Base-by-base conservation (phyloP, 2,797 vertebrate genomes). In the Notamacropus eugenii region DNA sequence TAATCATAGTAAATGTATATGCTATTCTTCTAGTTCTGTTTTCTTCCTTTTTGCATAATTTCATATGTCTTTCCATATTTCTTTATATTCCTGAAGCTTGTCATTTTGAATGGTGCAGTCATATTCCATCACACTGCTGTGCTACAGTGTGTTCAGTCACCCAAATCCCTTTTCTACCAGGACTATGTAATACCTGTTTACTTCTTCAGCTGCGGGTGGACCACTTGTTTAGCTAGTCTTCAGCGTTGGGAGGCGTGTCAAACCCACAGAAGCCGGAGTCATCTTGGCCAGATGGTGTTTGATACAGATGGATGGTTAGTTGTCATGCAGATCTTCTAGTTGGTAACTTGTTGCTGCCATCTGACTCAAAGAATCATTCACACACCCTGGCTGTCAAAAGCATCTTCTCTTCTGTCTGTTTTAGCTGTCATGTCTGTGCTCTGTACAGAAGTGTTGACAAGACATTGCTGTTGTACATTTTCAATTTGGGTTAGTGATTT, bases 371-470 rank as follows among this genome's bases (percentile, higher is more conserved):
- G 98, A 99, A 99, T 99, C 98, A 98, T 98, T 99, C 98, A 98
- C 99, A 98, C 99, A 98, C 98, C 98, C 98, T 99, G 99, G 98
- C 98, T 99, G 99, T 99, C 99, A 99, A 99, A 99, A 99, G 98
- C 98, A 99, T 99, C 99, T 99, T 99, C 98, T 99, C 98, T 99
- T 98, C 99, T 99, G 98, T 99, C 99, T 99, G 98, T 99, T 99
- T 99, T 99, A 99, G 99, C 99, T 99, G 99, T 99, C 98, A 99
- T 99, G 98, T 99, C 98, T 99, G 98, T 99, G 98, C 99, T 99
- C 98, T 99, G 98, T 99, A 98, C 99, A 99, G 98, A 99, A 99
- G 99, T 99, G 99, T 99, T 99, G 99, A 99, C 99, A 99, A 99
- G 99, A 99, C 98, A 99, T 99, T 99, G 98, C 98, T 99, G 99